These are phyloP conservation scores for Pontoporia blainvillei DNA, from an alignment of 2,113 vertebrate genomes.

Conservation along the genomic window DNA sequence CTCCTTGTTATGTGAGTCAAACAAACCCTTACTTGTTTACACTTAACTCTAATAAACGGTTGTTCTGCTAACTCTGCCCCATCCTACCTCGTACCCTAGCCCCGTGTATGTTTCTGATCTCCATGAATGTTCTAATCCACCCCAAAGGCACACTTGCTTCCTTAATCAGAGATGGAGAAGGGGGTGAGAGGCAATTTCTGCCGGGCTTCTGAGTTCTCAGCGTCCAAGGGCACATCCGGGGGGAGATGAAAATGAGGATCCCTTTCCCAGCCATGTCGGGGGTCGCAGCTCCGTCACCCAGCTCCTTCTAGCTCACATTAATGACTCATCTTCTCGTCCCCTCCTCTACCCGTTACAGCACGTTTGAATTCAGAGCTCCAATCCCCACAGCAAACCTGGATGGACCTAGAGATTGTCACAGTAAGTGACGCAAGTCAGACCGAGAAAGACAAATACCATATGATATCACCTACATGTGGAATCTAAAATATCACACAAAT, in stretches of 20 bases:
- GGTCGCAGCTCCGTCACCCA: neutral
- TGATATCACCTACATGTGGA: neutral
- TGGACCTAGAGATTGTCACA: neutral
- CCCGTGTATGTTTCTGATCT: neutral
- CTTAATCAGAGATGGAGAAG: neutral
- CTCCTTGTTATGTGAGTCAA: neutral
- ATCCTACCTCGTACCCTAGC: neutral
- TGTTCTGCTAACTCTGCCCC: neutral
- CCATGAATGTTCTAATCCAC: neutral
- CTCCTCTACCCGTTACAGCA: too few species aligned
- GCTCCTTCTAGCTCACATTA: accelerated
- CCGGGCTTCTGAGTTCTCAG: neutral
- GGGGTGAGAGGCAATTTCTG: neutral
- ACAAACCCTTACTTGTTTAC: neutral
- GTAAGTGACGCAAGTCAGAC: neutral
- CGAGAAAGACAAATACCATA: neutral
- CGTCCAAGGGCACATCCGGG: neutral
- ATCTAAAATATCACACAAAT: neutral
- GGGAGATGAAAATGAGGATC: neutral
- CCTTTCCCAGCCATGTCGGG: neutral
- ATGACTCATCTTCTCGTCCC: neutral
- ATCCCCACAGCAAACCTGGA: neutral
- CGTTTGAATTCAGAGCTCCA: neutral
- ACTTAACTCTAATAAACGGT: neutral
- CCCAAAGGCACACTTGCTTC: neutral